Evolutionary conservation across 2,888 invertebrate genomes (phyloP).

Genomic region (Spisula solida): DNA sequence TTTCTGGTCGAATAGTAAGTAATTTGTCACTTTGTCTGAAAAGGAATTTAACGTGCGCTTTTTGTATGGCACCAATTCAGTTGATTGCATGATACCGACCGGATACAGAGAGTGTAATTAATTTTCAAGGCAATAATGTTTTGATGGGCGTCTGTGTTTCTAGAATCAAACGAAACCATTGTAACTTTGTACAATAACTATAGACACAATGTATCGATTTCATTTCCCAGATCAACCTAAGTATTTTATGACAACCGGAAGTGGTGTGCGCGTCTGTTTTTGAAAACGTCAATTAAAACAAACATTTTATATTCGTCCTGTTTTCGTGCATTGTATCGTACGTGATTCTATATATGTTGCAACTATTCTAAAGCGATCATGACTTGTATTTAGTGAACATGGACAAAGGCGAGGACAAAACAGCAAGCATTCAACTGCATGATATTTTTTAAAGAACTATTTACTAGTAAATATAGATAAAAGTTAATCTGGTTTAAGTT

Average conservation of each 20-base stretch:
- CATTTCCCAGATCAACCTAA: background rate
- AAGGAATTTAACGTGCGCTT: background rate
- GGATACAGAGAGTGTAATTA: background rate
- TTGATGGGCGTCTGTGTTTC: slow-evolving; percentile 8
- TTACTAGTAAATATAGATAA: too few relatives aligned
- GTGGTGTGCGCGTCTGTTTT: background rate
- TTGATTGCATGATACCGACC: slow-evolving; percentile 5
- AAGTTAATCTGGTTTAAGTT: too few relatives aligned
- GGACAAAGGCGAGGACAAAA: too few relatives aligned
- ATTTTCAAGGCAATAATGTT: slow-evolving; percentile 21
- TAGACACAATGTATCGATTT: background rate
- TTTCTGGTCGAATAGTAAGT: background rate
- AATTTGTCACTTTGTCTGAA: slow-evolving; percentile 8
- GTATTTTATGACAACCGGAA: background rate
- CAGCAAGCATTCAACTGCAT: too few relatives aligned
- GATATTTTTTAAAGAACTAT: too few relatives aligned
- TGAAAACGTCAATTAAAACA: background rate
- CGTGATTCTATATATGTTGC: too few relatives aligned
- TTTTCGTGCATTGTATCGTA: too few relatives aligned
- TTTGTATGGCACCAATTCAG: background rate
- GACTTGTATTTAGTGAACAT: too few relatives aligned
- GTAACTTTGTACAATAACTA: background rate
- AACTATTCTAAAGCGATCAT: too few relatives aligned
- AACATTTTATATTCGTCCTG: background rate
- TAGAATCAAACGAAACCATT: slow-evolving; percentile 7